phyloP scores from a whole-genome alignment of 2,888 invertebrate species.

The Protonemura montana region DNA sequence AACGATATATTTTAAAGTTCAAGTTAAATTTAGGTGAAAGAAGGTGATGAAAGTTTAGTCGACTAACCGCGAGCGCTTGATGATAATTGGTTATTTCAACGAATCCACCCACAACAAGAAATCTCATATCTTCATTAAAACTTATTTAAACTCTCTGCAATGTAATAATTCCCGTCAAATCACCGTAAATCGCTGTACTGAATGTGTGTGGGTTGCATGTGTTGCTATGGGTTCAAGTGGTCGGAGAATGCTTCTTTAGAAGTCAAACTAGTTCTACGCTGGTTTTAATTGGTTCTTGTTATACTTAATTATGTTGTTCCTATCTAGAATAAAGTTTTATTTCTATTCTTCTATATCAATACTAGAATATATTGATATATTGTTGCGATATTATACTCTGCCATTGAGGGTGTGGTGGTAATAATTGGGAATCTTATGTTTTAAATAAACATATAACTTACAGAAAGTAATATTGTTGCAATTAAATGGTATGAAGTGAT shows the following conservation, averaged over 20 bases:
- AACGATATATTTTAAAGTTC: background rate
- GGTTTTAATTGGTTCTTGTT: conserved; percentile 45
- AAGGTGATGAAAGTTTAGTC: background rate
- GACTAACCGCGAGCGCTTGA: background rate
- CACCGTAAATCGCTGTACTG: conserved; percentile 28
- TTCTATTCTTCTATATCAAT: conserved; percentile 37
- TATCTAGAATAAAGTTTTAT: conserved; percentile 41
- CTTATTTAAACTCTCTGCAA: conserved; percentile 9
- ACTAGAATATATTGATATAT: conserved; percentile 25
- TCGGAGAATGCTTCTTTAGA: conserved; percentile 28
- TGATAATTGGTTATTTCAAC: conserved; percentile 38
- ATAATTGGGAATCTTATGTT: conserved; percentile 37
- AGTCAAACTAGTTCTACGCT: conserved; percentile 43
- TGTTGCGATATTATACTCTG: conserved; percentile 20
- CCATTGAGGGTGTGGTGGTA: conserved; percentile 37
- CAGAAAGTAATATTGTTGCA: conserved; percentile 29
- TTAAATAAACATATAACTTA: conserved; percentile 29
- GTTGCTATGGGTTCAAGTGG: conserved; percentile 2
- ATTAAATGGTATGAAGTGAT: conserved; percentile 35
- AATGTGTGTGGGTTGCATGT: conserved; percentile 29
- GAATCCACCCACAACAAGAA: conserved; percentile 43
- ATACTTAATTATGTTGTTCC: conserved; percentile 44
- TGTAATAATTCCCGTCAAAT: conserved; percentile 38
- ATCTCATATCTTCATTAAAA: conserved; percentile 46
- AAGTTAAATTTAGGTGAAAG: background rate